Evolutionary conservation across 2,113 vertebrate genomes (phyloP).

Genomic region (Ageneiosus marmoratus): DNA sequence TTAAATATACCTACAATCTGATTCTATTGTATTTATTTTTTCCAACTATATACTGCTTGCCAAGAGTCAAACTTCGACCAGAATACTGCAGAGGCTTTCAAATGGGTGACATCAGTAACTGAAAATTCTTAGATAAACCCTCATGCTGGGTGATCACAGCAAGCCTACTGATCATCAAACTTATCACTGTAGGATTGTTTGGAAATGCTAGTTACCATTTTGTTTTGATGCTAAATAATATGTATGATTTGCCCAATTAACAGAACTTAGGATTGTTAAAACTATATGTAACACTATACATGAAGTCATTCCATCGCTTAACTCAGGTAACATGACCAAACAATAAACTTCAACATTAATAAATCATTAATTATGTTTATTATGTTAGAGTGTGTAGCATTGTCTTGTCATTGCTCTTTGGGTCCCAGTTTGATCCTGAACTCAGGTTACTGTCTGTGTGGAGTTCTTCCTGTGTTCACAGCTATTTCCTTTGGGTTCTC

Average conservation of each 20-base stretch:
- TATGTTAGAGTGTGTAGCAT: too few species aligned
- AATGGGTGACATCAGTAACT: neutral
- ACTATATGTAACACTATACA: neutral
- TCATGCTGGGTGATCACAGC: neutral
- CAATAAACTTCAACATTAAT: too few species aligned
- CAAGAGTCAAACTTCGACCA: slow-evolving; percentile 10
- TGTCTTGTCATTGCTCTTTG: too few species aligned
- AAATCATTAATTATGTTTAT: too few species aligned
- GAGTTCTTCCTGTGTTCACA: too few species aligned
- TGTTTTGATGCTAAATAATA: neutral
- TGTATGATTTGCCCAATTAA: neutral
- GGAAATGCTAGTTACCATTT: neutral
- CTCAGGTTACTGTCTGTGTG: too few species aligned
- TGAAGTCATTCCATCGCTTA: neutral
- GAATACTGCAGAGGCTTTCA: neutral
- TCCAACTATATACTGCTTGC: neutral
- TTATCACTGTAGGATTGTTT: slow-evolving; percentile 2
- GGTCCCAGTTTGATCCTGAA: too few species aligned
- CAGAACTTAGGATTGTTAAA: neutral
- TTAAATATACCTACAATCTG: neutral
- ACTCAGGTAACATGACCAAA: too few species aligned
- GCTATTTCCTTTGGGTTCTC: neutral
- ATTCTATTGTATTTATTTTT: slow-evolving; percentile 1
- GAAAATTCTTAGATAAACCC: neutral
- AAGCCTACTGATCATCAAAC: neutral